These are phyloP conservation scores for Drosophila anceps DNA, from an alignment of 2,888 invertebrate species.

Conservation along the genomic window DNA sequence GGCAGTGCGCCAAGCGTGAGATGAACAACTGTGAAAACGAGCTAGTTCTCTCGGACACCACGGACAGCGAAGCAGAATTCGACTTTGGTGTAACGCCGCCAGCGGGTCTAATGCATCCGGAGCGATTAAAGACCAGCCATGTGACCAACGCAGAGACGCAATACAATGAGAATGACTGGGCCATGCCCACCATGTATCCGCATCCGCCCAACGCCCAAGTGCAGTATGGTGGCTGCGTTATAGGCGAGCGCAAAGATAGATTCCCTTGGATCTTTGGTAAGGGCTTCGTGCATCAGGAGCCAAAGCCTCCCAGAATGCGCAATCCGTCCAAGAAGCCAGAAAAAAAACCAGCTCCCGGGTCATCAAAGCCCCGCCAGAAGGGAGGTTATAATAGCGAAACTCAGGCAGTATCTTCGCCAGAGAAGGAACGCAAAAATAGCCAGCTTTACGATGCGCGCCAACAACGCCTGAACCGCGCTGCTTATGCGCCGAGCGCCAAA, in stretches of 20 bases:
- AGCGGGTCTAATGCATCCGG: constrained; percentile 88
- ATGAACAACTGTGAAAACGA: constrained; percentile 67
- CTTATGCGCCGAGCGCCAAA: constrained; percentile 40
- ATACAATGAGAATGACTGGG: constrained; percentile 87
- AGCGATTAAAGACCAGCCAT: constrained; percentile 86
- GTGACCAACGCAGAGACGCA: constrained; percentile 88
- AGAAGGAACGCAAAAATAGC: not conserved
- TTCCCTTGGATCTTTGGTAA: constrained; percentile 67
- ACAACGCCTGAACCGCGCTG: constrained; percentile 43
- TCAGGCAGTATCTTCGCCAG: not conserved
- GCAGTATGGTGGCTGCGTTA: constrained; percentile 74
- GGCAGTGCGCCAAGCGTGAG: constrained; percentile 82
- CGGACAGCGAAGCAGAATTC: constrained; percentile 87
- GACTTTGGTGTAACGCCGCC: constrained; percentile 91
- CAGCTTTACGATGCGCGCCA: constrained; percentile 11
- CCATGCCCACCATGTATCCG: constrained; percentile 67
- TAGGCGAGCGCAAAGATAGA: constrained; percentile 61
- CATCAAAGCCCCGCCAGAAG: constrained; percentile 23
- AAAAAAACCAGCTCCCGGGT: not conserved
- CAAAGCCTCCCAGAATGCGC: constrained; percentile 55
- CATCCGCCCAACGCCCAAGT: constrained; percentile 74
- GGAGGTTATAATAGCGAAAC: constrained; percentile 40
- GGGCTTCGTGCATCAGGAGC: constrained; percentile 52
- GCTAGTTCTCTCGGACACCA: constrained; percentile 81
- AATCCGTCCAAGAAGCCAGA: constrained; percentile 44